A percentile compares a stretch with the other conserved stretches of the same genome.
phyloP scores from a whole-genome alignment of 2,113 vertebrate genomes.

The Tor tambroides region DNA sequence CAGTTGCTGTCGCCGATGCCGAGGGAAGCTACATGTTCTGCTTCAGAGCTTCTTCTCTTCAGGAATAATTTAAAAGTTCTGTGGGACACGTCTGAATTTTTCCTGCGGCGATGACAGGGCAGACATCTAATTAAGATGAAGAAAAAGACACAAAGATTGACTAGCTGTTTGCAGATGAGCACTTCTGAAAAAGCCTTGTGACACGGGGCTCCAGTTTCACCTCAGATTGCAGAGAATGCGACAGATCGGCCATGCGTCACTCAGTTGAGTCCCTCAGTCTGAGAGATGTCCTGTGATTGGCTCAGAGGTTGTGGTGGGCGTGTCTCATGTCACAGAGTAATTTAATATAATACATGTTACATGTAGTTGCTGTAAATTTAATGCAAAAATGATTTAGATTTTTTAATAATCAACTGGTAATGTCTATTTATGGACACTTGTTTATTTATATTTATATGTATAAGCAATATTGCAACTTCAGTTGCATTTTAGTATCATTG shows the following conservation, averaged over 20 bases:
- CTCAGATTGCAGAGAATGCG: not conserved
- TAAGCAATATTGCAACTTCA: no score
- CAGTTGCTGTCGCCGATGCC: not conserved
- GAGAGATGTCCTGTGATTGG: not conserved
- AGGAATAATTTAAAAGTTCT: conserved; percentile 42
- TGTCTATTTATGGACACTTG: not conserved
- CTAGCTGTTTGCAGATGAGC: not conserved
- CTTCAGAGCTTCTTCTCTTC: conserved; percentile 8
- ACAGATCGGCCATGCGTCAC: not conserved
- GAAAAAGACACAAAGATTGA: not conserved
- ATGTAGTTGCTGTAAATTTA: not conserved
- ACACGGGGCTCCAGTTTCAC: not conserved
- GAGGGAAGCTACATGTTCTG: conserved; percentile 18
- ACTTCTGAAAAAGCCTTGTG: not conserved
- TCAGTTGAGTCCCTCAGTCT: not conserved
- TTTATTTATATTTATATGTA: no score
- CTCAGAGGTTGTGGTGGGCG: not conserved
- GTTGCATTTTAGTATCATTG: no score
- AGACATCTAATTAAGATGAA: conserved; percentile 36
- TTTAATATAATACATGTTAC: not conserved
- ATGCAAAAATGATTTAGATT: not conserved
- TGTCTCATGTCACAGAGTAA: not conserved
- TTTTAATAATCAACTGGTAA: not conserved
- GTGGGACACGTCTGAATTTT: not conserved
- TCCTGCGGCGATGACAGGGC: conserved; percentile 2